These are phyloP conservation scores for Lichenostomus cassidix DNA, from an alignment of 2,113 vertebrate species.

Conservation along the genomic window DNA sequence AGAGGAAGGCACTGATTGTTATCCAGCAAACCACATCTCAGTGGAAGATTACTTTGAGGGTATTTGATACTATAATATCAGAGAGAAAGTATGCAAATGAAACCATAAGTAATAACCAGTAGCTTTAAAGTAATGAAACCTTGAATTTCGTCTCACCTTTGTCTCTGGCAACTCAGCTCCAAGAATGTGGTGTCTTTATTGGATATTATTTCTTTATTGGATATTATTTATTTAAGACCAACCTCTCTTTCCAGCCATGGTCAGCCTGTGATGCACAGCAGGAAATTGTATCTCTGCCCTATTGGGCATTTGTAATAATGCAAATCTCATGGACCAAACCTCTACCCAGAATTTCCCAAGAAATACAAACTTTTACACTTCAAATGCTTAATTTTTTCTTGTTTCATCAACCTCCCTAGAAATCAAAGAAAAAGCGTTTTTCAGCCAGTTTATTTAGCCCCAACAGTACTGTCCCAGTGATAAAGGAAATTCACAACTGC, in stretches of 20 bases:
- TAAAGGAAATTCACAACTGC: neutral
- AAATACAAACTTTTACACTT: neutral
- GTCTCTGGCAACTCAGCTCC: neutral
- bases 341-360: neutral
- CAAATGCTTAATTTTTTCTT: neutral
- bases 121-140: neutral
- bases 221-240: neutral
- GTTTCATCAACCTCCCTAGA: neutral
- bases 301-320: neutral
- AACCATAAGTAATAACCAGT: neutral
- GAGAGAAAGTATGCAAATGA: neutral
- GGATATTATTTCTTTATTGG: neutral
- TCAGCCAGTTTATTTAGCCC: neutral
- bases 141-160: neutral
- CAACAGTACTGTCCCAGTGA: neutral
- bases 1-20: neutral
- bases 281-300: neutral
- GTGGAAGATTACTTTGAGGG: neutral
- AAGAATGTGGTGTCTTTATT: neutral
- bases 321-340: neutral
- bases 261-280: neutral
- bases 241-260: neutral
- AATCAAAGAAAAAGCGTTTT: neutral
- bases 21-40: neutral
- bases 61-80: neutral